These are phyloP conservation scores for Xestoiulus laeticollis DNA, from an alignment of 2,888 invertebrate species.

Conservation along the genomic window DNA sequence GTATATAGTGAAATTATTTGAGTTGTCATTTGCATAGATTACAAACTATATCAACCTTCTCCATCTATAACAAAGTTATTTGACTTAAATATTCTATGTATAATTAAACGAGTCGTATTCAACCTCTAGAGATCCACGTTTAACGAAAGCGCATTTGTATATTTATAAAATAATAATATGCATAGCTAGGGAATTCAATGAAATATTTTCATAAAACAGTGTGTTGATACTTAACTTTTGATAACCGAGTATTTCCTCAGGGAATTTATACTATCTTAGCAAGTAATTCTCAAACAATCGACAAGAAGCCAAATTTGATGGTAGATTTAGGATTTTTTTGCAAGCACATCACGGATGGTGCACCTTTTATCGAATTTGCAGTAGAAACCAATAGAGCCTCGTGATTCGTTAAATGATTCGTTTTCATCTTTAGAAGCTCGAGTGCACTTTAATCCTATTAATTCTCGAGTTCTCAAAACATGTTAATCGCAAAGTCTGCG, in stretches of 20 bases:
- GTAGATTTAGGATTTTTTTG: not conserved
- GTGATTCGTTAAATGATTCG: constrained; percentile 2
- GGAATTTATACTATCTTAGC: not conserved
- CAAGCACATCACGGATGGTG: not conserved
- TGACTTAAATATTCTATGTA: no score
- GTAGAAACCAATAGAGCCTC: not conserved
- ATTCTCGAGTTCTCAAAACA: not conserved
- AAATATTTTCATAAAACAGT: not conserved
- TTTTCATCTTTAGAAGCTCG: constrained; percentile 3
- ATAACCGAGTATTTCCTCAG: not conserved
- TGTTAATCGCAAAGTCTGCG: constrained; percentile 1
- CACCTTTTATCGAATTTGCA: not conserved
- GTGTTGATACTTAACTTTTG: not conserved
- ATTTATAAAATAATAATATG: no score
- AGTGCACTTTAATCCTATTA: constrained; percentile 31
- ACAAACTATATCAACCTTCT: no score
- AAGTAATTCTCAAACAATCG: not conserved
- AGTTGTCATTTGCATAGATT: no score
- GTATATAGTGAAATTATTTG: no score
- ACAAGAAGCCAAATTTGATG: not conserved
- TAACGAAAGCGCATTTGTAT: not conserved
- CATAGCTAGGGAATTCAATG: no score
- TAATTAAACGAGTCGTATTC: not conserved
- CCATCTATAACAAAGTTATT: no score
- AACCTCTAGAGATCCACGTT: not conserved